Percentiles rank a stretch among this genome's conserved stretches.
Conservation (phyloP, 2,113 vertebrate species). For the Grammomys surdaster region DNA sequence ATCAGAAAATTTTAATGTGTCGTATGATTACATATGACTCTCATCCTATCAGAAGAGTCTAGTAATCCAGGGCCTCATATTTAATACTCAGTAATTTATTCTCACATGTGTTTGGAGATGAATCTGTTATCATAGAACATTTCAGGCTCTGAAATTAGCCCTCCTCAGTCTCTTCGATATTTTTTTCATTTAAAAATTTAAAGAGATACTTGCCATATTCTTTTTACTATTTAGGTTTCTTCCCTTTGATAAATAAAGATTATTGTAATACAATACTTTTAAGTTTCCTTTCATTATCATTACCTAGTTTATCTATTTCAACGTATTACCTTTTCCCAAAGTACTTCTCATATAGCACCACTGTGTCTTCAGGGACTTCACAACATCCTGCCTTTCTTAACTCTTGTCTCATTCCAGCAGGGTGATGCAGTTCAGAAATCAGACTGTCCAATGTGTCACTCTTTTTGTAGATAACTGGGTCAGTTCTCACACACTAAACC, state of each 20-base stretch:
- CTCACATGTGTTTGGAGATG: not conserved
- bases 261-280: not conserved
- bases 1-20: not conserved
- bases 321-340: not conserved
- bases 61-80: not conserved
- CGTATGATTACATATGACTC: not conserved
- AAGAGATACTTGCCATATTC: not conserved
- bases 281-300: not conserved
- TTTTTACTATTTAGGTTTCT: not conserved
- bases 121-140: not conserved
- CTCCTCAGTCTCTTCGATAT: not conserved
- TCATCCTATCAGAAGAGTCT: not conserved
- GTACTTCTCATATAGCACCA: not conserved
- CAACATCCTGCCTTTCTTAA: fast-evolving
- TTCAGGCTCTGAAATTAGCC: not conserved
- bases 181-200: not conserved
- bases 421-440: not conserved
- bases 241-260: not conserved
- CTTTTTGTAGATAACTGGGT: not conserved
- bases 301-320: not conserved
- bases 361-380: not conserved
- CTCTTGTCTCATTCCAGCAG: not conserved
- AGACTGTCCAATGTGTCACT: not conserved
- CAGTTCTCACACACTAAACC: not conserved
- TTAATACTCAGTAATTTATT: not conserved